phyloP scores from a whole-genome alignment of 2,888 invertebrate genomes.

The Orthonychiurus folsomi region DNA sequence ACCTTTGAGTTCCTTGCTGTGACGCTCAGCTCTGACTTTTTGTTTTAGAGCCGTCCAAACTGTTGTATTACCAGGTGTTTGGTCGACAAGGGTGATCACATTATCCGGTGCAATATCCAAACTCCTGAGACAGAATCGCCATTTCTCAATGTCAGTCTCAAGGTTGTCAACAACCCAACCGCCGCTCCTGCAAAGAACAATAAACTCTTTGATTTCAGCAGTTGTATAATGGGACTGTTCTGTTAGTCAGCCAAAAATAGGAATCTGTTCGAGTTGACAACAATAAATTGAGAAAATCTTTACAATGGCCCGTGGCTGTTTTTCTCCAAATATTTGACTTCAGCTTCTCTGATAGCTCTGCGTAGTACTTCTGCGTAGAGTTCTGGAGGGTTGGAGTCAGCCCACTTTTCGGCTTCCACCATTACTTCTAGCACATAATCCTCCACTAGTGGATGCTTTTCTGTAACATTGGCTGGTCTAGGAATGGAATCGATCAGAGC shows the following conservation, averaged over 20 bases:
- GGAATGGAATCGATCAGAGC: constrained; percentile 29
- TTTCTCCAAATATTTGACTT: constrained; percentile 14
- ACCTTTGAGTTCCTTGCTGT: not conserved
- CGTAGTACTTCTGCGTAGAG: constrained; percentile 30
- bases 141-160: constrained; percentile 31
- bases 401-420: constrained; percentile 18
- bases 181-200: constrained; percentile 25
- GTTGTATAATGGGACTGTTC: too few species aligned
- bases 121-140: constrained; percentile 26
- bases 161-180: constrained; percentile 38
- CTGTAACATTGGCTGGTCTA: constrained; percentile 20
- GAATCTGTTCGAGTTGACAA: not conserved
- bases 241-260: not conserved
- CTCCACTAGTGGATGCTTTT: constrained; percentile 27
- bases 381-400: constrained; percentile 22
- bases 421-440: constrained; percentile 22
- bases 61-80: constrained; percentile 16
- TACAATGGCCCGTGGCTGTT: constrained; percentile 24
- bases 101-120: constrained; percentile 31
- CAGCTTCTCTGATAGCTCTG: constrained; percentile 23
- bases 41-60: constrained; percentile 23
- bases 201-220: not conserved
- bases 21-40: constrained; percentile 9
- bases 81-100: constrained; percentile 25
- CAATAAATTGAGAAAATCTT: not conserved